A percentile compares a stretch with the other conserved stretches of the same genome.
Conservation (phyloP, 1,140 invertebrate species). For the Cydia strobilella region DNA sequence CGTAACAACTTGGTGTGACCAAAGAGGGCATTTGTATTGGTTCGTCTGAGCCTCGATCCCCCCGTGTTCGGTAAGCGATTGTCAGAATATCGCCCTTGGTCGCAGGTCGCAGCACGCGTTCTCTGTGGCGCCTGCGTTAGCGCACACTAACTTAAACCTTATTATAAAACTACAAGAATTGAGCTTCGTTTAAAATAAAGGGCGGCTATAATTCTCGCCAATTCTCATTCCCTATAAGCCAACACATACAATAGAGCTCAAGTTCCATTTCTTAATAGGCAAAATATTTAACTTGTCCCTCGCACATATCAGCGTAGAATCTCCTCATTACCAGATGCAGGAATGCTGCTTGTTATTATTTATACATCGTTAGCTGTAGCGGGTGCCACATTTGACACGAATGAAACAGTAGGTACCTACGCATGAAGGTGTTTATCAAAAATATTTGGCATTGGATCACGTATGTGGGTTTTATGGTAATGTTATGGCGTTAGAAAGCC, state of each 20-base stretch:
- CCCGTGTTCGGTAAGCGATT: background rate
- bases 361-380: constrained; percentile 44
- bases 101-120: constrained; percentile 50
- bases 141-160: background rate
- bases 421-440: constrained; percentile 54
- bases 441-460: constrained; percentile 64
- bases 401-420: constrained; percentile 41
- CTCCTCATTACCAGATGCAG: constrained; percentile 48
- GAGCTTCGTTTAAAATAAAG: background rate
- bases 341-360: constrained; percentile 51
- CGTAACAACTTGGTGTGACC: background rate
- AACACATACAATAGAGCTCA: constrained; percentile 54
- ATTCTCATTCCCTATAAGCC: constrained; percentile 45
- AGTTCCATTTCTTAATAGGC: constrained; percentile 50
- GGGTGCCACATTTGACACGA: constrained; percentile 45
- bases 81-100: constrained; percentile 4
- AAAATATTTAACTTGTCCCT: constrained; percentile 35
- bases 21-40: background rate
- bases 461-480: constrained; percentile 63
- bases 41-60: background rate
- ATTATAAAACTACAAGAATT: background rate
- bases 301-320: constrained; percentile 35
- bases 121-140: constrained; percentile 50
- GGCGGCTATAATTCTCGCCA: constrained; percentile 36
- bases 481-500: constrained; percentile 57